Evolutionary conservation across 2,888 invertebrate species (phyloP).

Genomic region (Tromatobia lineatoria): DNA sequence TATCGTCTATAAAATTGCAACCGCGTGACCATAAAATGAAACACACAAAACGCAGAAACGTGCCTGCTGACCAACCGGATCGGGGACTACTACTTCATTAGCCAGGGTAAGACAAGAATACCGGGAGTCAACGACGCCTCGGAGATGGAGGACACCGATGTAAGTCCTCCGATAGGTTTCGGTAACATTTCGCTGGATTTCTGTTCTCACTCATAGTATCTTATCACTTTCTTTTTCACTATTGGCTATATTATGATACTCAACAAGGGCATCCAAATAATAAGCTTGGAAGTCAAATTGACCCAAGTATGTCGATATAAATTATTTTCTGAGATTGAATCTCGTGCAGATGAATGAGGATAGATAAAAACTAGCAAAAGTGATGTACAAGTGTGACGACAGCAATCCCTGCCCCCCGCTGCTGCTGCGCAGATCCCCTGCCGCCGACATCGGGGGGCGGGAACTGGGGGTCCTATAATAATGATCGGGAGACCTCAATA

Average conservation of each 20-base stretch:
- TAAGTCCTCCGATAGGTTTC: conserved; percentile 87
- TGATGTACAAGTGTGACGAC: conserved; percentile 54
- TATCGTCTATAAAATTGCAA: conserved; percentile 45
- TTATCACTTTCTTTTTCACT: conserved; percentile 11
- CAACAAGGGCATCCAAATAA: not conserved
- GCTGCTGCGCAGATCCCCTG: conserved; percentile 81
- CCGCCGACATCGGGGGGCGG: conserved; percentile 84
- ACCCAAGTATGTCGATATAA: not conserved
- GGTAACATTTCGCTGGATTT: conserved; percentile 67
- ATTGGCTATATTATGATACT: not conserved
- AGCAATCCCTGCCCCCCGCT: conserved; percentile 81
- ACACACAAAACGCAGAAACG: conserved; percentile 89
- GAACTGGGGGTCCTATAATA: conserved; percentile 75
- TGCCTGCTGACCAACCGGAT: conserved; percentile 94
- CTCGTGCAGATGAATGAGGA: not conserved
- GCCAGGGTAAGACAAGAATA: conserved; percentile 97
- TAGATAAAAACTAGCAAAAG: conserved; percentile 41
- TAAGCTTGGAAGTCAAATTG: too few relatives aligned
- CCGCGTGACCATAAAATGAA: conserved; percentile 40
- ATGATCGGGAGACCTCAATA: conserved; percentile 74
- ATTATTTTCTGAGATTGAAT: not conserved
- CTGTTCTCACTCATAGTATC: conserved; percentile 45
- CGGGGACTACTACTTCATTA: conserved; percentile 95
- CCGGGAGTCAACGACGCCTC: conserved; percentile 97
- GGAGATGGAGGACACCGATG: conserved; percentile 95